These are phyloP conservation scores for Sipha flava DNA, from an alignment of 1,140 invertebrate genomes.

Conservation along the genomic window DNA sequence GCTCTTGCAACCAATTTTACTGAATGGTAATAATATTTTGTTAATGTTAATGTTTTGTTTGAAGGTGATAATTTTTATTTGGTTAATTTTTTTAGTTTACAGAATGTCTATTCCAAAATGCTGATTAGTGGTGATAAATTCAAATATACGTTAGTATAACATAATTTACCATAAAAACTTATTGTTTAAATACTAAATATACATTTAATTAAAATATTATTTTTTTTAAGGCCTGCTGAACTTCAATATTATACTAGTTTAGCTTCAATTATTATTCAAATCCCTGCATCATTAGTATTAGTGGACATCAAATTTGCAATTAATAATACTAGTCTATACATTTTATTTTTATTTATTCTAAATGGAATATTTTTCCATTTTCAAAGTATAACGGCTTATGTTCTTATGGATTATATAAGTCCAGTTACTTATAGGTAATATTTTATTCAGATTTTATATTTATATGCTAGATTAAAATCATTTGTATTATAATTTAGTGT, in stretches of 20 bases:
- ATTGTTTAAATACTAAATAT: not conserved
- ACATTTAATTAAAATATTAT: slow-evolving; percentile 35
- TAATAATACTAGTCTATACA: slow-evolving; percentile 45
- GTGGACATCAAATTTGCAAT: slow-evolving; percentile 44
- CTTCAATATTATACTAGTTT: slow-evolving; percentile 77
- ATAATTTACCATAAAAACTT: not conserved
- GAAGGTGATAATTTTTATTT: slow-evolving; percentile 5
- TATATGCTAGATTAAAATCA: not conserved
- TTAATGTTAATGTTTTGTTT: not conserved
- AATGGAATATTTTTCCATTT: slow-evolving; percentile 80
- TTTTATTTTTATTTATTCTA: slow-evolving; percentile 57
- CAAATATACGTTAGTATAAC: slow-evolving; percentile 63
- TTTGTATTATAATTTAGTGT: slow-evolving; percentile 54
- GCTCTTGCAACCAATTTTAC: slow-evolving; percentile 74
- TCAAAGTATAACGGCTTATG: slow-evolving; percentile 79
- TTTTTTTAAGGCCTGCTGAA: slow-evolving; percentile 61
- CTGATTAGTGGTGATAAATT: slow-evolving; percentile 70
- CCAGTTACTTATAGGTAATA: slow-evolving; percentile 75
- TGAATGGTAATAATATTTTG: slow-evolving; percentile 55
- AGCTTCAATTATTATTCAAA: slow-evolving; percentile 69
- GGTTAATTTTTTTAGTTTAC: slow-evolving; percentile 48
- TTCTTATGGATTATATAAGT: slow-evolving; percentile 76
- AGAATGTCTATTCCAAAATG: slow-evolving; percentile 80
- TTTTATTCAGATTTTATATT: not conserved
- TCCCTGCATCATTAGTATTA: slow-evolving; percentile 63